A percentile compares a stretch with the other conserved stretches of the same genome.
phyloP scores from a whole-genome alignment of 2,797 vertebrate species.

The Peromyscus nudipes region DNA sequence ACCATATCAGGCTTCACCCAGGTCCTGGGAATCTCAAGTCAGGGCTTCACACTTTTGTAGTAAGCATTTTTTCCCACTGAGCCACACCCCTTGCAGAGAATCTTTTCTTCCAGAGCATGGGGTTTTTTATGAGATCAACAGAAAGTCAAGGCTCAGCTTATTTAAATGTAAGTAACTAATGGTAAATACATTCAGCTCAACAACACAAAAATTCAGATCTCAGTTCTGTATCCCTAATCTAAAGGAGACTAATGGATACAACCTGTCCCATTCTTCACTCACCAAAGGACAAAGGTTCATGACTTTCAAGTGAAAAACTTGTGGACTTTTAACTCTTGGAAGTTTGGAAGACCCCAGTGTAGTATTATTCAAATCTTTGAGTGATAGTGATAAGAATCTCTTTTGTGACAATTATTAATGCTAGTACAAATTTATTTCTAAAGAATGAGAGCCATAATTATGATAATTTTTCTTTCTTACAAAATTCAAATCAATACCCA shows the following conservation, averaged over 20 bases:
- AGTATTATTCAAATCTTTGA: background rate
- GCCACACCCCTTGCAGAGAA: background rate
- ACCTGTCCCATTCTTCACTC: background rate
- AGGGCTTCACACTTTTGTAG: background rate
- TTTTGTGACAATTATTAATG: background rate
- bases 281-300: background rate
- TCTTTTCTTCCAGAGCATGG: background rate
- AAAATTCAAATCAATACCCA: background rate
- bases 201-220: background rate
- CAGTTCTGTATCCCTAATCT: background rate
- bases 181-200: background rate
- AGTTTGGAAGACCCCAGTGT: background rate
- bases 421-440: slow-evolving; percentile 36
- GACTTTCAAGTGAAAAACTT: slow-evolving; percentile 15
- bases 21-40: background rate
- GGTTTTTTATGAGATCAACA: background rate
- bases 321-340: background rate
- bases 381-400: background rate
- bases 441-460: slow-evolving; percentile 15
- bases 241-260: background rate
- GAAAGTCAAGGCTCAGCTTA: background rate
- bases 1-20: too few species aligned
- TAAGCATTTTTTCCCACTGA: background rate
- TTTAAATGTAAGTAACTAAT: background rate
- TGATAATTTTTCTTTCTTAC: background rate